Conservation (phyloP, 2,888 invertebrate species). For the Caenorhabditis wallacei region DNA sequence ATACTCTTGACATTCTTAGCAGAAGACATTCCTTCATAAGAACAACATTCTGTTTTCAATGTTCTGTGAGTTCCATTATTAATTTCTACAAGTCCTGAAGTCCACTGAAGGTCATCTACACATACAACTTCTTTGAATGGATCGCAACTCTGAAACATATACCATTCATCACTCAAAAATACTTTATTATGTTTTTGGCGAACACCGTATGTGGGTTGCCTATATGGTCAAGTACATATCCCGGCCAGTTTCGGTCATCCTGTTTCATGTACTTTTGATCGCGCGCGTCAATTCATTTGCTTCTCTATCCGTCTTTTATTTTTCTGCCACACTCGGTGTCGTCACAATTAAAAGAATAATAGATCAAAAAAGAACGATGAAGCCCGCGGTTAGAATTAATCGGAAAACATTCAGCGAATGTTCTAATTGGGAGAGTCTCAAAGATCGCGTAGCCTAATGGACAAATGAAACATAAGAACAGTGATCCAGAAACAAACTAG, state of each 20-base stretch:
- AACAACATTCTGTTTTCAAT: conserved; percentile 79
- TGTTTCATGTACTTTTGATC: conserved; percentile 56
- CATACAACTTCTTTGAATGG: conserved; percentile 75
- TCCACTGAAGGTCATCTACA: conserved; percentile 76
- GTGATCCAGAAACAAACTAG: conserved; percentile 6
- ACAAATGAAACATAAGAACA: conserved; percentile 1
- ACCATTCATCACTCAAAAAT: conserved; percentile 41
- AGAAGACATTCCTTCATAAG: conserved; percentile 70
- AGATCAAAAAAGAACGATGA: conserved; percentile 18
- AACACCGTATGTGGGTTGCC: conserved; percentile 19
- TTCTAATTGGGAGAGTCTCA: conserved; percentile 35
- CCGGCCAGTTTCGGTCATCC: conserved; percentile 39
- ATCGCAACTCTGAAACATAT: conserved; percentile 64
- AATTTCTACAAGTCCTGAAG: conserved; percentile 76
- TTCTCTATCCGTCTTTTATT: conserved; percentile 29
- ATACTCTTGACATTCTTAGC: conserved; percentile 75
- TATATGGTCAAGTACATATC: conserved; percentile 40
- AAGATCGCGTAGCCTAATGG: conserved; percentile 21
- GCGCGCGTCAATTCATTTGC: conserved; percentile 38
- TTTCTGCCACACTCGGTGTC: conserved; percentile 14
- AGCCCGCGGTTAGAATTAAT: conserved; percentile 3
- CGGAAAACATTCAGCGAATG: not conserved
- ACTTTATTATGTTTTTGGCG: conserved; percentile 2
- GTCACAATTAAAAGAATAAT: conserved; percentile 23
- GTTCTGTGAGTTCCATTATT: conserved; percentile 81